Base-by-base conservation (phyloP, 2,888 invertebrate species). In the Oligia latruncula region DNA sequence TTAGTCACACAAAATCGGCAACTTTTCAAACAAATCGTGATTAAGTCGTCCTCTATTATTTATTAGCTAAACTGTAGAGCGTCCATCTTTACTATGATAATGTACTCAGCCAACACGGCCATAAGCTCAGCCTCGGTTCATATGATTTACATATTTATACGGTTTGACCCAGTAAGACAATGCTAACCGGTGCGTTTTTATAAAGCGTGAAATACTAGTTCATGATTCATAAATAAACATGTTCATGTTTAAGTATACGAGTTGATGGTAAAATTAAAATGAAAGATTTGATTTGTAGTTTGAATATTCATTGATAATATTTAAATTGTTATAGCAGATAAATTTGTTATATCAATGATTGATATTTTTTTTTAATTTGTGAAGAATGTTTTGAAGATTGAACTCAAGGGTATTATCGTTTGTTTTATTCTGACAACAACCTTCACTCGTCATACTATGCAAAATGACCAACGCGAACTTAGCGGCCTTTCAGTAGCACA, bases 101-200 rank as follows among this genome's bases (percentile, higher is more conserved):
- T 65, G 5, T 64, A 68, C 49, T 46, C 17, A 77, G 70, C 66
- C 20, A 67, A 79, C 72, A 79, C 60, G 84, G 71, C 58, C 65
- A 73, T 72, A 83, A 58, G n/a, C 40, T 74, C 46, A 83, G 29
- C 86, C 90, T 88, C 74, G 80, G 68, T 46, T 76, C 62, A 84
- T 77, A 70, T 52, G 49, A 86, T 88, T 87, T 78, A 83, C 87
- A 89, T 89, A 88, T 90, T 82, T 71, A 82, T 82, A 73, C 74
- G 49, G 78, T 49, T 78, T 90, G 90, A 90, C 89, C 89, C 81
- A 89, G 78, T 85, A 78, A 90, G 60, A 84, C 83, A 84, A 81
- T 86, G 89, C 76, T 78, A 89, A 87, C 86, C 73, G 67, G 81
- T 81, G 78, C 70, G 73, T 73, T 88, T 77, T 82, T 82, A 76